Percentiles rank a stretch among this genome's conserved stretches.
Evolutionary conservation across 2,113 vertebrate genomes (phyloP).

Genomic region (Piliocolobus tephrosceles): DNA sequence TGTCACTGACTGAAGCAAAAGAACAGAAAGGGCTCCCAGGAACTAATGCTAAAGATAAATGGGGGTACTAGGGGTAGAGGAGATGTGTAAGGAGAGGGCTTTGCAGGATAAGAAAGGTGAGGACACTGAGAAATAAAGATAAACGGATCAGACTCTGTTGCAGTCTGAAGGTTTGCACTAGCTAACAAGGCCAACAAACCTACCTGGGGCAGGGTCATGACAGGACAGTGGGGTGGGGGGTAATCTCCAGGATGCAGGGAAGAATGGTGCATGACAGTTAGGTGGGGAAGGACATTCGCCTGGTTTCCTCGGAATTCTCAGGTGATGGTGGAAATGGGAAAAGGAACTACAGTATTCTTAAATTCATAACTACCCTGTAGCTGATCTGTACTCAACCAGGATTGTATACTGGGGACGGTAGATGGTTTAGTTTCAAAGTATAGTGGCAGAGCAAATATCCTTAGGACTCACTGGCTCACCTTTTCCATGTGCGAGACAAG

Average conservation of each 20-base stretch:
- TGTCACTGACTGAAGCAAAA: not conserved
- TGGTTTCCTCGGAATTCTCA: not conserved
- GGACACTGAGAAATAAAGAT: not conserved
- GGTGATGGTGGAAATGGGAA: not conserved
- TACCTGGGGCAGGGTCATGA: not conserved
- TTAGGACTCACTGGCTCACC: not conserved
- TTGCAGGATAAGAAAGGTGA: not conserved
- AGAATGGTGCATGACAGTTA: not conserved
- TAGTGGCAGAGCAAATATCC: not conserved
- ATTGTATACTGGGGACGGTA: not conserved
- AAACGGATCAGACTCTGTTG: not conserved
- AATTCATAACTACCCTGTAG: not conserved
- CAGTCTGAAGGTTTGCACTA: not conserved
- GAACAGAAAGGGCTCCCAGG: not conserved
- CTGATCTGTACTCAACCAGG: not conserved
- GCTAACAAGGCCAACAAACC: not conserved
- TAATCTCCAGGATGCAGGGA: not conserved
- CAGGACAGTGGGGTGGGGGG: not conserved
- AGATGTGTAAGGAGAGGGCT: not conserved
- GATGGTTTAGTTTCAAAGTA: not conserved
- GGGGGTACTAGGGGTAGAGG: not conserved
- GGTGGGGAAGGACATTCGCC: too few species aligned
- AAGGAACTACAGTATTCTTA: not conserved
- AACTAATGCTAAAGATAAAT: not conserved
- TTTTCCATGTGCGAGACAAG: not conserved